Base-by-base conservation (phyloP, 2,113 vertebrate genomes). In the Oryzias woworae region DNA sequence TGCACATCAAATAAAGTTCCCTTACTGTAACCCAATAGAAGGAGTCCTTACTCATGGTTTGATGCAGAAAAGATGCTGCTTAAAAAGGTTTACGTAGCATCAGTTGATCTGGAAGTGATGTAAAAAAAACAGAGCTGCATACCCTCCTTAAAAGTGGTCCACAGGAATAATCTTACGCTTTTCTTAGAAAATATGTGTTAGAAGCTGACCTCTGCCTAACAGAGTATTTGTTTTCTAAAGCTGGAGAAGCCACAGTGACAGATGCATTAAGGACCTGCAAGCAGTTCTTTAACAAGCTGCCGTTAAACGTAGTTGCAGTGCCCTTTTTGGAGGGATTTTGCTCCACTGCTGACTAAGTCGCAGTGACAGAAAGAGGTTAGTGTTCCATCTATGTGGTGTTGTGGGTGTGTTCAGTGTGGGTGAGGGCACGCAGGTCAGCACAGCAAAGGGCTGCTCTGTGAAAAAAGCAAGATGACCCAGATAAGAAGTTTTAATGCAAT, bases 311-410 rank as follows among this genome's bases (percentile, higher is more conserved):
- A 65, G 53, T 42, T 61, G n/a, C 49, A 63, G 28, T 68, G 58
- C 36, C 36, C 58, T 46, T 69, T 71, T 74, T 70, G 52, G 8
- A 58, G n/a, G 66, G 58, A 36, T 69, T 65, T 49, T 60, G 46
- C 31, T 53, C 65, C 28, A 18, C 46, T 75, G 56, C 26, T 81
- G 79, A 88, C 77, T 57, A 84, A 87, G 71, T 84, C 69, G 56
- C 70, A 75, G 73, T 84, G 89, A 90, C 88, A 86, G 77, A 89
- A 89, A 85, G 79, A 53, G 88, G 88, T 90, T 89, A 89, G 78
- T 82, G 74, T 82, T 74, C 63, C 58, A 54, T 73, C 53, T 74
- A 56, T 73, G 71, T 73, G 63, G 56, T 72, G 62, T 69, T 46
- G 43, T 72, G 71, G 63, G 73, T 20, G 15, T 66, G 58, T 49